Evolutionary conservation across 2,888 invertebrate species (phyloP), one percentile per base, ranked within the genome.

Genomic region (Tortricodes alternella): DNA sequence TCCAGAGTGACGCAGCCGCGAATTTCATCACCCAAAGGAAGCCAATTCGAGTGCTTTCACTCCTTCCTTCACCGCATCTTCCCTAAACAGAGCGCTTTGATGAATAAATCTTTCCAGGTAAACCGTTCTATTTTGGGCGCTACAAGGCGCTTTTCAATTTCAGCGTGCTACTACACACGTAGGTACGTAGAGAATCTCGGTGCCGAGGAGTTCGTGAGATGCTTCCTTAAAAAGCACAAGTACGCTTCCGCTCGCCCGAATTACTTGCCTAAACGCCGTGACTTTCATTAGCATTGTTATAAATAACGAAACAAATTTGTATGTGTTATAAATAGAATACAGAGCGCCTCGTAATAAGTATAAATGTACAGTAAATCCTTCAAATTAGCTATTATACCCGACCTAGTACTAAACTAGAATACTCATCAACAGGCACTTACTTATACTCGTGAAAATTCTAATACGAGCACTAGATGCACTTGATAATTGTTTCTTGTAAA

Each of bases 71-170:
- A 34, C 32, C 11, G 23, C 13, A 13, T 24, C 43, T 46, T 37
- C 29, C 7, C 29, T 19, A 53, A 53, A 16, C 23, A 35, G 32
- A 46, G 23, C 46, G 41, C 19, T 23, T 39, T 39, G 23, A 34
- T 53, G 32, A 49, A 49, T 58, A 48, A 38, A 58, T 49, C 29
- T 23, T 34, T 38, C 15, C 50, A 46, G 44, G 55, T 55, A 59
- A 58, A 55, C 50, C 11, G 44, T 55, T 59, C 55, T 59, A 55
- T 59, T 55, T 59, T 13, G 11, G 55, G 46, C 39, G 13, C 18
- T 34, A 38, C 32, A 46, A 38, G 51, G 44, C 44, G 46, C 48
- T 50, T 46, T 29, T 39, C 39, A 21, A 55, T 46, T 55, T 49
- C 19, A 8, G 35, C 7, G 39, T 58, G 58, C n/a, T n/a, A n/a